These are phyloP conservation scores for Corythaixoides concolor DNA, from an alignment of 2,113 vertebrate genomes.

Conservation along the genomic window DNA sequence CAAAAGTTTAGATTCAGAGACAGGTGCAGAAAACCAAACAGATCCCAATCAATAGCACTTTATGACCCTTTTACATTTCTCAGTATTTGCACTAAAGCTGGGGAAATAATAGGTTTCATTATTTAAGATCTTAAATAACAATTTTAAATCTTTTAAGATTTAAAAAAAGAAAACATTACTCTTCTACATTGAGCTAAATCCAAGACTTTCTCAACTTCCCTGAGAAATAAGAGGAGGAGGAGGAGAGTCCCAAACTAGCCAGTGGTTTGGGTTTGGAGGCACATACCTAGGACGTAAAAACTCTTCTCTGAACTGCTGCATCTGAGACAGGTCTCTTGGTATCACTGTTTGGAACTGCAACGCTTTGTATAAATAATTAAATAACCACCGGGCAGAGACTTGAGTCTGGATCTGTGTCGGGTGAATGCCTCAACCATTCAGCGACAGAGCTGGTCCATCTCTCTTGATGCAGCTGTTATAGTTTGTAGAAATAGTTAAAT, in stretches of 20 bases:
- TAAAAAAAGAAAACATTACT: not conserved
- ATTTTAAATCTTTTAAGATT: not conserved
- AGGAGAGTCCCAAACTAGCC: not conserved
- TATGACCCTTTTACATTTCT: not conserved
- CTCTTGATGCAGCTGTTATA: not conserved
- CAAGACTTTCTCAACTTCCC: not conserved
- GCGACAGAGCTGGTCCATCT: not conserved
- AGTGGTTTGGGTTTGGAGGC: not conserved
- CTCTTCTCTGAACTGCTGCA: not conserved
- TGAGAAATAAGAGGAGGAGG: not conserved
- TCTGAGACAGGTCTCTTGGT: not conserved
- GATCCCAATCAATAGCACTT: not conserved
- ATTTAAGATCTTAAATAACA: not conserved
- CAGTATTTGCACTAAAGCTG: not conserved
- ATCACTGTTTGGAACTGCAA: not conserved
- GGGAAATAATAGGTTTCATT: not conserved
- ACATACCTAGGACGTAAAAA: not conserved
- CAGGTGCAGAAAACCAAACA: not conserved
- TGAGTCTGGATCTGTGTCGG: not conserved
- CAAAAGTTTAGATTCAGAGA: not conserved
- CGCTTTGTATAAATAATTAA: not conserved
- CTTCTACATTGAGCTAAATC: not conserved
- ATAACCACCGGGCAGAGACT: not conserved
- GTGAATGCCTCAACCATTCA: not conserved
- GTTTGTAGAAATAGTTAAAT: not conserved